phyloP scores from a whole-genome alignment of 2,113 vertebrate genomes.

The Phainopepla nitens region DNA sequence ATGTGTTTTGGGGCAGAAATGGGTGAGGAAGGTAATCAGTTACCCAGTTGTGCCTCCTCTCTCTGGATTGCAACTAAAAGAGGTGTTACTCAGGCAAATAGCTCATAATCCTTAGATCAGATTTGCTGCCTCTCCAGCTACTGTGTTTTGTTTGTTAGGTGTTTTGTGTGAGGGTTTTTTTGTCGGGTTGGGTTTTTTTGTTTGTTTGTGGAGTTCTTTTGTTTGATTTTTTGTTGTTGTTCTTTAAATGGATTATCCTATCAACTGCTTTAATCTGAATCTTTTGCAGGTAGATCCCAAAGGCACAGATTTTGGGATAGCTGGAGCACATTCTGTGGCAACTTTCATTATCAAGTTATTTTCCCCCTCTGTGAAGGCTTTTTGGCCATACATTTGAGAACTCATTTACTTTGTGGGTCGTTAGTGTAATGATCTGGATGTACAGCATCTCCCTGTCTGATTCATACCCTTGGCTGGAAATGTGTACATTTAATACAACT shows the following conservation, averaged over 20 bases:
- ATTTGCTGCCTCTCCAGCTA: neutral
- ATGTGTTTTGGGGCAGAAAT: neutral
- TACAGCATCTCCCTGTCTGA: neutral
- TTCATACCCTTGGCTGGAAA: neutral
- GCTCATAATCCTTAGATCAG: neutral
- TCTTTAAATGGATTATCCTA: neutral
- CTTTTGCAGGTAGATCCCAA: neutral
- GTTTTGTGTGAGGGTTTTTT: neutral
- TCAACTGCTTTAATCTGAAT: neutral
- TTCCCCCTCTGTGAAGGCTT: neutral
- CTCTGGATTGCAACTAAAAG: neutral
- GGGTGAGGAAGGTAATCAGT: neutral
- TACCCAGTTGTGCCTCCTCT: neutral
- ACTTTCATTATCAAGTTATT: neutral
- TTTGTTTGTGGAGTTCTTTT: neutral
- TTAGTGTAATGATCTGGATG: neutral
- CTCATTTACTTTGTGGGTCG: neutral
- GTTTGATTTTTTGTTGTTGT: neutral
- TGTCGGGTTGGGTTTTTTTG: neutral
- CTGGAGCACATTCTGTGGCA: neutral
- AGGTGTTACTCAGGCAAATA: neutral
- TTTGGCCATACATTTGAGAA: neutral
- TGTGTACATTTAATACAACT: neutral
- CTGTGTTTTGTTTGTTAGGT: neutral
- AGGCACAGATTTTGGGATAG: neutral